phyloP scores from a whole-genome alignment of 2,888 invertebrate genomes.

The Muschampia plurimacula region DNA sequence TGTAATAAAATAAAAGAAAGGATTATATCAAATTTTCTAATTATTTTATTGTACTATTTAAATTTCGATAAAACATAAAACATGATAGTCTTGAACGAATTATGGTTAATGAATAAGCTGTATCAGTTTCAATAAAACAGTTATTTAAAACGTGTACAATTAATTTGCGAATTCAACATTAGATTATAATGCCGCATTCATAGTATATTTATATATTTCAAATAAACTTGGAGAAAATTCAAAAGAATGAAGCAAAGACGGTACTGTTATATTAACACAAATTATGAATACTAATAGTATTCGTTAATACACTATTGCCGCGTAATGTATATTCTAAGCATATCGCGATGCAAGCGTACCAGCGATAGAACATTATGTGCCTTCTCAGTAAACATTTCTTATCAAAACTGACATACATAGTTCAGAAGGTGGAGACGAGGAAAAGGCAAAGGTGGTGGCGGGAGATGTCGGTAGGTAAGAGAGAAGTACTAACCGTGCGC shows the following conservation, averaged over 20 bases:
- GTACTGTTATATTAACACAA: not conserved
- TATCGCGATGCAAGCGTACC: constrained; percentile 19
- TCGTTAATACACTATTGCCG: not conserved
- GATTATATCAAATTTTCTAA: too few species aligned
- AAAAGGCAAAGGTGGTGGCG: not conserved
- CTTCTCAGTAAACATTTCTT: constrained; percentile 33
- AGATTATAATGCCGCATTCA: not conserved
- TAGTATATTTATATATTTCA: not conserved
- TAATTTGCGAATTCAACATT: not conserved
- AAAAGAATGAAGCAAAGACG: not conserved
- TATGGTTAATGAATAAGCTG: not conserved
- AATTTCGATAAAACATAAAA: not conserved
- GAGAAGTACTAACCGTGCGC: constrained; percentile 81
- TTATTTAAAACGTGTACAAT: not conserved
- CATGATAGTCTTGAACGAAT: not conserved
- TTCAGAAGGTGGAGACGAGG: not conserved
- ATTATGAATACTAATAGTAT: not conserved
- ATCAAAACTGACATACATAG: constrained; percentile 5
- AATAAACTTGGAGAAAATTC: not conserved
- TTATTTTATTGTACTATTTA: not conserved
- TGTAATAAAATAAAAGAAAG: too few species aligned
- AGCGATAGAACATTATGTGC: constrained; percentile 30
- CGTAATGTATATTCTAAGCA: not conserved
- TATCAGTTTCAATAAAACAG: constrained; percentile 9
- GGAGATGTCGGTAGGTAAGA: not conserved